Evolutionary conservation across 1,140 invertebrate genomes (phyloP).

Genomic region (Penaeus japonicus): DNA sequence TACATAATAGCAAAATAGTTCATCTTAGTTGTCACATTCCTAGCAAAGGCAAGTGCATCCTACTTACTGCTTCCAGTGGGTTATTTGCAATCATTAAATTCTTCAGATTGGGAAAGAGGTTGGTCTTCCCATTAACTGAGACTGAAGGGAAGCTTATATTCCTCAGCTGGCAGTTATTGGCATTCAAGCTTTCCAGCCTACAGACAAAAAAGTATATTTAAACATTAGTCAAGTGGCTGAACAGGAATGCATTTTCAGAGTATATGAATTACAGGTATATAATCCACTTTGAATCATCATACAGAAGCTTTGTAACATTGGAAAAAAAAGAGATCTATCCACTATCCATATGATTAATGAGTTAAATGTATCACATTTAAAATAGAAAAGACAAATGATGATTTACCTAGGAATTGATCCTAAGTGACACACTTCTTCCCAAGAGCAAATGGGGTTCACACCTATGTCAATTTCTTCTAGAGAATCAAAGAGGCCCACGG

Average conservation of each 20-base stretch:
- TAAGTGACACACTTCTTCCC: slow-evolving; percentile 26
- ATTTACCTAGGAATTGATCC: slow-evolving; percentile 28
- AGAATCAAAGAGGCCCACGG: background rate
- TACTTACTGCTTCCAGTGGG: slow-evolving; percentile 24
- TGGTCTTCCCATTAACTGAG: slow-evolving; percentile 1
- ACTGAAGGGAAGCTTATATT: background rate
- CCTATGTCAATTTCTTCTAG: slow-evolving; percentile 39
- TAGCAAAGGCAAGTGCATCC: no score
- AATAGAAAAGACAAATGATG: no score
- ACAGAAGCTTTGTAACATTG: no score
- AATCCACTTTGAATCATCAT: no score
- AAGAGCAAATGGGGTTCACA: slow-evolving; percentile 17
- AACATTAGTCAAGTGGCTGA: no score
- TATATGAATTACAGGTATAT: no score
- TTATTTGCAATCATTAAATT: slow-evolving; percentile 22
- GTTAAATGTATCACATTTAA: no score
- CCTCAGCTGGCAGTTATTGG: slow-evolving; percentile 9
- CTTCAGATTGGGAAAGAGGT: slow-evolving; percentile 32
- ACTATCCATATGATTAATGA: no score
- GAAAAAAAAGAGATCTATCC: no score
- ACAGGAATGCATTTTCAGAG: no score
- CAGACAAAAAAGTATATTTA: background rate
- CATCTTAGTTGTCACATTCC: no score
- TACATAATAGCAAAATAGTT: no score
- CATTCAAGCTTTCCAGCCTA: slow-evolving; percentile 36